Evolutionary conservation across 1,140 invertebrate species (phyloP).

Genomic region (Drosophila sucinea): DNA sequence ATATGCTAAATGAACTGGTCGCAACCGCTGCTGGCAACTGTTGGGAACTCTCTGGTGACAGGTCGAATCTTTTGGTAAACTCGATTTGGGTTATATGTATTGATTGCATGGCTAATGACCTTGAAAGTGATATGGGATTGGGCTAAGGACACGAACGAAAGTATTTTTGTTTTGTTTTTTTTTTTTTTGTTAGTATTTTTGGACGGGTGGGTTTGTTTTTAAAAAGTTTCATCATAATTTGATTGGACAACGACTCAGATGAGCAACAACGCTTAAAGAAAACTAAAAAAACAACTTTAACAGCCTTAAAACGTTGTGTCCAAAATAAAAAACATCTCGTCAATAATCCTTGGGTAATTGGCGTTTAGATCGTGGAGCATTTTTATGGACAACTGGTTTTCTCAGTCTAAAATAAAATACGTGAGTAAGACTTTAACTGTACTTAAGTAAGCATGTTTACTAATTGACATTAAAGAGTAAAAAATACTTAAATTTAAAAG

Average conservation of each 20-base stretch:
- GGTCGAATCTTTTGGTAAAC: conserved; percentile 10
- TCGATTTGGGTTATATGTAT: conserved; percentile 33
- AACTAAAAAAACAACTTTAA: neutral
- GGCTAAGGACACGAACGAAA: neutral
- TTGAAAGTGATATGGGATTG: conserved; percentile 54
- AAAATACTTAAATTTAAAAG: too few species aligned
- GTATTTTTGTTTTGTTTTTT: conserved; percentile 8
- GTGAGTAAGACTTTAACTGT: too few species aligned
- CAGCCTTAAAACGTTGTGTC: neutral
- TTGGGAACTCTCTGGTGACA: conserved; percentile 14
- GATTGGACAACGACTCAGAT: conserved; percentile 34
- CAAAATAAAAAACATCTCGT: neutral
- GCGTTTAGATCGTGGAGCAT: too few species aligned
- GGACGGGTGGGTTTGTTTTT: conserved; percentile 30
- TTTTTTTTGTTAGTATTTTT: conserved; percentile 20
- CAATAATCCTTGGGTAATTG: neutral
- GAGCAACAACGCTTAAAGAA: conserved; percentile 21
- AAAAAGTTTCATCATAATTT: conserved; percentile 52
- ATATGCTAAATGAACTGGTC: conserved; percentile 59
- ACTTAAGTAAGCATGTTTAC: too few species aligned
- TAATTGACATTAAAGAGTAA: too few species aligned
- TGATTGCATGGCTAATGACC: conserved; percentile 61
- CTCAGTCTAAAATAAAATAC: too few species aligned
- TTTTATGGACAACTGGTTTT: too few species aligned
- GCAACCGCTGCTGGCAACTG: conserved; percentile 5